Evolutionary conservation across 2,888 invertebrate species (phyloP), one percentile per base, ranked within the genome.

Genomic region (Protula sp.): DNA sequence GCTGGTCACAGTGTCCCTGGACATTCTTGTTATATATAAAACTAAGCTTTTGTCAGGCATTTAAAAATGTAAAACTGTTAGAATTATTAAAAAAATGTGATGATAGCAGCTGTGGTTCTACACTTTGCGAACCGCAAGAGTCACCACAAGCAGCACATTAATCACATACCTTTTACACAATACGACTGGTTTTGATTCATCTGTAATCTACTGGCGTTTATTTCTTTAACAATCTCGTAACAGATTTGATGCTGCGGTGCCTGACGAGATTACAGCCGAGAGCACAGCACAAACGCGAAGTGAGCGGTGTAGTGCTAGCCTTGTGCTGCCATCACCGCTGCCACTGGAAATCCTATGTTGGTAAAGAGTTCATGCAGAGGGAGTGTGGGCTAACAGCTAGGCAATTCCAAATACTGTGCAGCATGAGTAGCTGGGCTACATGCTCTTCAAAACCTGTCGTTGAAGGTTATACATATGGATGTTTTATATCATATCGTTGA

Each of bases 241-340:
- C n/a, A 38, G 38, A 38, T 19, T 38, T 38, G 19, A 38, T 38
- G 38, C 38, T 38, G 38, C 38, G 38, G 9, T 38, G 38, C 19
- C 9, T 38, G 9, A 38, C 19, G 38, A 19, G 9, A 14, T 19
- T 14, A 14, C 9, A 38, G 19, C 38, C 38, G 19, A 38, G 38
- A 38, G 38, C 38, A 38, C 38, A 38, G 38, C 38, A 38, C 9
- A 14, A 19, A 38, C 9, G 38, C 9, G 38, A 19, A 38, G 19
- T 38, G 9, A 38, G 19, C 26, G 79, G 79, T 3, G 87, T 88
- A 47, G 83, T 90, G 58, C 86, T 94, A 76, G 92, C 94, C 2
- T 86, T 92, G 27, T 94, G 94, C 81, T 94, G 94, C 78, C 93
- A 94, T 81, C 94, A 94, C 82, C 86, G 89, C 67, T 92, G 92